phyloP scores from a whole-genome alignment of 2,888 invertebrate genomes.

The Apotomis capreana region DNA sequence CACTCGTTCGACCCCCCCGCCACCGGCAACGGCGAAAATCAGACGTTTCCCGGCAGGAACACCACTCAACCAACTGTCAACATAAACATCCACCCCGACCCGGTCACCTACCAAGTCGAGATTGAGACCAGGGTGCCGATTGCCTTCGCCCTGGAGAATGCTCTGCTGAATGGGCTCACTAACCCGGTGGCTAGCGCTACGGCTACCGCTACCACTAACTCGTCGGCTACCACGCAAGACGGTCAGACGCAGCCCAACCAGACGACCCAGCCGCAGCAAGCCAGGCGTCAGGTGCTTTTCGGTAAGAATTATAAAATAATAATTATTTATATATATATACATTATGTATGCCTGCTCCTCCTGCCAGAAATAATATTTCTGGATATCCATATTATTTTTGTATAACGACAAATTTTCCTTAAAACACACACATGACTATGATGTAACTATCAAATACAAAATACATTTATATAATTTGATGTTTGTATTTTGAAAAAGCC shows the following conservation, averaged over 20 bases:
- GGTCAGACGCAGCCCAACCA: constrained; percentile 35
- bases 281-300: constrained; percentile 55
- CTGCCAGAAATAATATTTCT: too few relatives aligned
- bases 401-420: too few relatives aligned
- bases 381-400: too few relatives aligned
- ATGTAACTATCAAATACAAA: too few relatives aligned
- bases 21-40: neutral
- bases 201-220: neutral
- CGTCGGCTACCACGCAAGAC: neutral
- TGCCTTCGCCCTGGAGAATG: constrained; percentile 61
- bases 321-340: too few relatives aligned
- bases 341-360: too few relatives aligned
- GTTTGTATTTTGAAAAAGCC: too few relatives aligned
- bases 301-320: constrained; percentile 53
- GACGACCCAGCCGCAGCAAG: constrained; percentile 24
- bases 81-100: constrained; percentile 59
- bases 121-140: constrained; percentile 68
- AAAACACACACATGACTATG: too few relatives aligned
- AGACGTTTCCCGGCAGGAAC: constrained; percentile 49
- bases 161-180: constrained; percentile 54
- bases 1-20: constrained; percentile 40
- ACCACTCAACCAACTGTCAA: constrained; percentile 54
- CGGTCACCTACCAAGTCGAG: constrained; percentile 66
- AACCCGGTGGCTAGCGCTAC: constrained; percentile 43
- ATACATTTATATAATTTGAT: too few relatives aligned